Evolutionary conservation across 2,888 invertebrate species (phyloP), one percentile per base, ranked within the genome.

Genomic region (Notodonta dromedarius): DNA sequence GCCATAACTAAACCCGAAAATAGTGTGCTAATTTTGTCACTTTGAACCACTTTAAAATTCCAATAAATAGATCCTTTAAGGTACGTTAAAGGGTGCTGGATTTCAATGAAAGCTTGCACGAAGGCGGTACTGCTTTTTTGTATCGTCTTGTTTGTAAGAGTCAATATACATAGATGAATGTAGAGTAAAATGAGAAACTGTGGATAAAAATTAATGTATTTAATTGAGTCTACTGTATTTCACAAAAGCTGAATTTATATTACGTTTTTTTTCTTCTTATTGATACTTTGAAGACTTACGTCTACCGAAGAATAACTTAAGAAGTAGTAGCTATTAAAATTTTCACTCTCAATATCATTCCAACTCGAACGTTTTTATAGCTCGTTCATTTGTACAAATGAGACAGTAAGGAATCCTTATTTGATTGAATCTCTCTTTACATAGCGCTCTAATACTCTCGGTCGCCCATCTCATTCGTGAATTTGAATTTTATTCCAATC

Each of bases 401-500:
- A 55, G 40, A 55, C 55, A 40, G 55, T 55, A 39, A 40, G n/a
- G 16, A 55, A 55, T 39, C 55, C 55, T 55, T 42, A 55, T 55
- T 55, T 55, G 55, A 55, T 55, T 55, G 55, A 55, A 55, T 55
- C 55, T 40, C 14, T 55, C 39, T 42, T 42, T 55, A 42, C 9
- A 40, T 14, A 16, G 42, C 11, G 11, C n/a, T 53, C 42, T 14
- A 9, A 42, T 53, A 53, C 13, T 53, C 35, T 24, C 13, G 16
- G 14, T 35, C 52, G 52, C 24, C 32, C 13, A 1, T 8, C 40
- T 40, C 55, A 55, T 40, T 39, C 16, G 39, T 9, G 40, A 55
- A 55, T 55, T 55, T 55, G 55, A 55, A 55, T 55, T 55, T 55
- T 55, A 40, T 55, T 40, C 40, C 55, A 55, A 55, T 55, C 55